Conservation (phyloP, 2,888 invertebrate genomes). For the Lissonota sp. region DNA sequence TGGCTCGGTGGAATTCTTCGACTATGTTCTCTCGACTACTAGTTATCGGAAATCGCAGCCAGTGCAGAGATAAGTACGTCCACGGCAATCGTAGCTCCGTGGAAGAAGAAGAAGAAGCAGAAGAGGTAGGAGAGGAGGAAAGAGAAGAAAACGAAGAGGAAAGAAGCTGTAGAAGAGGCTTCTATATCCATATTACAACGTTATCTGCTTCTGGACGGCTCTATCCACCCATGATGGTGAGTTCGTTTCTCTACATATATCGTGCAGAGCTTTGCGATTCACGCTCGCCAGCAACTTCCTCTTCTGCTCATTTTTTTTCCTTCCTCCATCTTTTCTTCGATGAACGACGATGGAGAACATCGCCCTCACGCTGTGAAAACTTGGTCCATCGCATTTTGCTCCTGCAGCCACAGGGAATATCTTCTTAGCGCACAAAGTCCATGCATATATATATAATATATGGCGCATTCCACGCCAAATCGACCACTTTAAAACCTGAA, state of each 20-base stretch:
- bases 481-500: no score
- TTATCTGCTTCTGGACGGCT: constrained; percentile 63
- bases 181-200: constrained; percentile 60
- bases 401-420: constrained; percentile 45
- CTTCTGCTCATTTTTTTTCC: constrained; percentile 18
- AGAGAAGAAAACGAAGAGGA: constrained; percentile 31
- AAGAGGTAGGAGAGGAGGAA: constrained; percentile 11
- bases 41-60: constrained; percentile 62
- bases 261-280: constrained; percentile 29
- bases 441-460: no score
- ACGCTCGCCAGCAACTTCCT: constrained; percentile 44
- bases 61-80: constrained; percentile 54
- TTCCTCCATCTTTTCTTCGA: constrained; percentile 17
- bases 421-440: constrained; percentile 41
- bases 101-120: constrained; percentile 30
- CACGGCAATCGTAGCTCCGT: constrained; percentile 30
- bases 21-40: constrained; percentile 23
- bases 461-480: no score
- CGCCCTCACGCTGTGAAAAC: constrained; percentile 58
- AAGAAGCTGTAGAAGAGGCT: constrained; percentile 29
- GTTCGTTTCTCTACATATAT: constrained; percentile 33
- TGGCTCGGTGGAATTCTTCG: constrained; percentile 31
- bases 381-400: constrained; percentile 54
- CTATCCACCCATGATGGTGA: constrained; percentile 57
- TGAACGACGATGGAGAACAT: constrained; percentile 47